These are phyloP conservation scores for Argyrosomus japonicus DNA, from an alignment of 2,113 vertebrate species.

Conservation along the genomic window DNA sequence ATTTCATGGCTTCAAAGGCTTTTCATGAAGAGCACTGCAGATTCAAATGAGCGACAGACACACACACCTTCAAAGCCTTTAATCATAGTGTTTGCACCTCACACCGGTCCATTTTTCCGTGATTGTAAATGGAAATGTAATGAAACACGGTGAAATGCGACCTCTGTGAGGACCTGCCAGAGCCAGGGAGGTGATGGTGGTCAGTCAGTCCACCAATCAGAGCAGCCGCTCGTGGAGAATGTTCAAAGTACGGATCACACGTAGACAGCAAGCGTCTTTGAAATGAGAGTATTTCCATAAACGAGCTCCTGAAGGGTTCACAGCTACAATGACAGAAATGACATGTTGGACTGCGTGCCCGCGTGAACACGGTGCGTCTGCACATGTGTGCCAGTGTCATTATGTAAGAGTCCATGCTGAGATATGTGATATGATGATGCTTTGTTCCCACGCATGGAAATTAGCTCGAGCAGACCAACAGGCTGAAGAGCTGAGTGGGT, in stretches of 20 bases:
- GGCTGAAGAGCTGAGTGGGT: constrained; percentile 57
- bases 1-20: constrained; percentile 33
- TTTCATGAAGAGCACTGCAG: constrained; percentile 16
- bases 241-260: background rate
- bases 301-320: background rate
- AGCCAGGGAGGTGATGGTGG: background rate
- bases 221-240: background rate
- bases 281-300: background rate
- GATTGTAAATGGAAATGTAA: constrained; percentile 15
- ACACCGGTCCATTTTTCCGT: background rate
- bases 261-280: background rate
- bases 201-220: background rate
- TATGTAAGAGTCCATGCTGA: constrained; percentile 50
- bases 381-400: constrained; percentile 30
- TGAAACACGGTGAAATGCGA: background rate
- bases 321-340: background rate
- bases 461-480: constrained; percentile 51
- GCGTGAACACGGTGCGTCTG: constrained; percentile 12
- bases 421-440: constrained; percentile 62
- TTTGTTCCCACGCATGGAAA: constrained; percentile 75
- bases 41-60: constrained; percentile 11
- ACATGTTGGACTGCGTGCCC: background rate
- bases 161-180: background rate
- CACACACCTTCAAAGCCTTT: constrained; percentile 22
- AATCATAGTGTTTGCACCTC: constrained; percentile 14